These are phyloP conservation scores for Cirrhinus molitorella DNA, from an alignment of 2,797 vertebrate genomes.

Conservation along the genomic window DNA sequence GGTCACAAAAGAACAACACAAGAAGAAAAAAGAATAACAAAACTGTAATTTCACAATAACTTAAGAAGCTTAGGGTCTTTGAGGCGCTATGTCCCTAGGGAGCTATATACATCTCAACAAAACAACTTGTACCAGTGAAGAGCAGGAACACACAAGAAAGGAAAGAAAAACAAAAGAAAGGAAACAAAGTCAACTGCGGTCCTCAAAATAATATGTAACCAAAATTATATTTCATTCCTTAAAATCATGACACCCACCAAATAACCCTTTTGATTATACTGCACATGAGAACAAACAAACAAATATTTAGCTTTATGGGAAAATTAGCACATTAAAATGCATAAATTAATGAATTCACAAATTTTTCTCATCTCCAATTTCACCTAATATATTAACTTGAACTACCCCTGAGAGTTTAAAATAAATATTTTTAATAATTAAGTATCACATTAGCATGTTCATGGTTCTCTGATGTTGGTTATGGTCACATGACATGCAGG, in stretches of 20 bases:
- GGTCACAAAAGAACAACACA: conserved; percentile 10
- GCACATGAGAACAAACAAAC: too few species aligned
- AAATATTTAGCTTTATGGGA: too few species aligned
- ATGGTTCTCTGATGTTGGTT: too few species aligned
- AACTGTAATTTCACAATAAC: conserved; percentile 13
- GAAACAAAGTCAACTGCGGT: background rate
- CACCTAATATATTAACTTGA: too few species aligned
- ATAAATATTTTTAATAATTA: too few species aligned
- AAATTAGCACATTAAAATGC: too few species aligned
- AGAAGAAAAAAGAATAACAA: conserved; percentile 2
- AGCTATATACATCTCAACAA: conserved; percentile 17
- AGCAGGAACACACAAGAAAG: background rate
- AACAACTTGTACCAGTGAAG: background rate
- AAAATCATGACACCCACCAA: background rate
- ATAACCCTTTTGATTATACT: too few species aligned
- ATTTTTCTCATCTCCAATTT: too few species aligned
- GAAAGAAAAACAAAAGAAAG: background rate
- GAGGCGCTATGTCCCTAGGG: background rate
- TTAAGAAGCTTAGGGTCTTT: conserved; percentile 11
- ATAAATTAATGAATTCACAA: too few species aligned
- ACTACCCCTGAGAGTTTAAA: too few species aligned
- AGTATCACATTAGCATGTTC: too few species aligned
- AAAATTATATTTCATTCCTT: background rate
- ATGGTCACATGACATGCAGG: too few species aligned
- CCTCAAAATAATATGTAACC: background rate